A percentile compares a stretch with the other conserved stretches of the same genome.
Evolutionary conservation across 53 echinoderm and acorn worm genomes (phyloP).

Genomic region (Astropecten irregularis): DNA sequence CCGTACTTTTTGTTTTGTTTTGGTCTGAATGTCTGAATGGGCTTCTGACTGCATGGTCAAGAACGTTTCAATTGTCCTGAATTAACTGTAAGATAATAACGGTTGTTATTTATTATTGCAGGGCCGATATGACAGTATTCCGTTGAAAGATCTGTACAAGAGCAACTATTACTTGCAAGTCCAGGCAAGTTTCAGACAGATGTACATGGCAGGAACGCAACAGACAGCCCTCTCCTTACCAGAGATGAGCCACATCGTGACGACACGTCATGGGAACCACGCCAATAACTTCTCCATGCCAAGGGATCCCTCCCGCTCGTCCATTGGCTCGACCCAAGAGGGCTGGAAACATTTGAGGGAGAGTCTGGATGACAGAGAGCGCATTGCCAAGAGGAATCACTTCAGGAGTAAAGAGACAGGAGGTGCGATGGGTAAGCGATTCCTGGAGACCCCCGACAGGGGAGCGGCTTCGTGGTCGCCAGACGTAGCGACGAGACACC

Average conservation of each 20-base stretch:
- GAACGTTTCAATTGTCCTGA: too few relatives aligned
- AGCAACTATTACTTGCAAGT: constrained; percentile 58
- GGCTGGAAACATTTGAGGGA: constrained; percentile 29
- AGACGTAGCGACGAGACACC: background rate
- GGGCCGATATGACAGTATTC: constrained; percentile 54
- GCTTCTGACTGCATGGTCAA: too few relatives aligned
- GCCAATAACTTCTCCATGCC: background rate
- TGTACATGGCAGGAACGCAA: background rate
- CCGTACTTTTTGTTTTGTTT: too few relatives aligned
- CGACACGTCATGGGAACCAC: background rate
- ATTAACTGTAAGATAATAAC: too few relatives aligned
- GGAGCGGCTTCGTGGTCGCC: constrained; percentile 4
- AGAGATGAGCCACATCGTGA: background rate
- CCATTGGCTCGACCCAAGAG: background rate
- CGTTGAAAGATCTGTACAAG: constrained; percentile 59
- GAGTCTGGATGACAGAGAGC: background rate
- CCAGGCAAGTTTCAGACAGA: constrained; percentile 26
- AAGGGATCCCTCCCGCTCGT: background rate
- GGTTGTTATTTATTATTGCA: constrained; percentile 1
- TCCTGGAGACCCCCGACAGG: background rate
- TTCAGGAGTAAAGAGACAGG: background rate
- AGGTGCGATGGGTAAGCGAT: background rate
- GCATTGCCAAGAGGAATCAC: background rate
- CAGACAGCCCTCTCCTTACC: constrained; percentile 26
- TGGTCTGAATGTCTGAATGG: too few relatives aligned